phyloP scores from a whole-genome alignment of 2,888 invertebrate genomes.

The Brachyopa scutellaris region DNA sequence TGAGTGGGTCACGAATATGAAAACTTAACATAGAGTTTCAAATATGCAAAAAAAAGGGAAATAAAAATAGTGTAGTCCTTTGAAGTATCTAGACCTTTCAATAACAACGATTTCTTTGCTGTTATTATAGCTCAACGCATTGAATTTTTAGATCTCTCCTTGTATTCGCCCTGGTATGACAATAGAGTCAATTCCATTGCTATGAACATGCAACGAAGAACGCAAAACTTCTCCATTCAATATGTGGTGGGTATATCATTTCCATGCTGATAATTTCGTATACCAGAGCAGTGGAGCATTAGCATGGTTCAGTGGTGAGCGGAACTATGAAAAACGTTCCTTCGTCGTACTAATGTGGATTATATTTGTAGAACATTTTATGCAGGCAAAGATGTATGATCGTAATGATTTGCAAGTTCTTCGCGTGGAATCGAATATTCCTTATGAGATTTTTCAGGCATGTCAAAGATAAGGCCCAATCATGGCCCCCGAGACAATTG shows the following conservation, averaged over 20 bases:
- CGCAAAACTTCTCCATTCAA: not conserved
- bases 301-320: not conserved
- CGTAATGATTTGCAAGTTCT: too few species aligned
- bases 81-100: too few species aligned
- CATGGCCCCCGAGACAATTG: too few species aligned
- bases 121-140: not conserved
- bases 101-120: not conserved
- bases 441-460: too few species aligned
- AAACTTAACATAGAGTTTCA: constrained; percentile 28
- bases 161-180: constrained; percentile 8
- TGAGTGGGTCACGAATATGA: constrained; percentile 8
- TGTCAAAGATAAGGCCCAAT: too few species aligned
- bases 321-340: not conserved
- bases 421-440: too few species aligned
- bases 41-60: constrained; percentile 10
- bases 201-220: not conserved
- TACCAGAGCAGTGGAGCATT: constrained; percentile 1
- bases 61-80: not conserved
- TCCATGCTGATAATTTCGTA: constrained; percentile 8
- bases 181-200: constrained; percentile 38
- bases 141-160: constrained; percentile 8
- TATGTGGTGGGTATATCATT: constrained; percentile 32
- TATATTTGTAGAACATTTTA: not conserved
- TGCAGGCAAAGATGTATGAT: too few species aligned
- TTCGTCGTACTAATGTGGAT: not conserved